A percentile compares a stretch with the other conserved stretches of the same genome.
Evolutionary conservation across 2,888 invertebrate genomes (phyloP).

Genomic region (Drosophila basisetae): DNA sequence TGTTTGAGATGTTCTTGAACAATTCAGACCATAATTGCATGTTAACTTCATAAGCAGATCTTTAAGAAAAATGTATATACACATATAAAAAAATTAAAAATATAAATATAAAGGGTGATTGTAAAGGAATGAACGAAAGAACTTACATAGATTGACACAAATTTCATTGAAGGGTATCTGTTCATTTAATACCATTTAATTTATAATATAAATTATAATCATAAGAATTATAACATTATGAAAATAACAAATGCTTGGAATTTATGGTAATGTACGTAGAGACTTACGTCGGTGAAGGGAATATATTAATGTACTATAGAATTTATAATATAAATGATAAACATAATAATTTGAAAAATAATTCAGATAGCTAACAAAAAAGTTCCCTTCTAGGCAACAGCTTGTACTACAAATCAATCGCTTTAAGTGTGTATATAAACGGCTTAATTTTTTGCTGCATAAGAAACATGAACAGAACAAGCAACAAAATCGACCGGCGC

Average conservation of each 20-base stretch:
- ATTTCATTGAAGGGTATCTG: background rate
- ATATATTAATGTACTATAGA: background rate
- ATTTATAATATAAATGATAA: background rate
- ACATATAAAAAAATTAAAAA: too few species aligned
- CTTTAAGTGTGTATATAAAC: slow-evolving; percentile 20
- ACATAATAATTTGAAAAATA: background rate
- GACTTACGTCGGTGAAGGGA: background rate
- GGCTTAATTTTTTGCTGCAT: slow-evolving; percentile 33
- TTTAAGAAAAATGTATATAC: background rate
- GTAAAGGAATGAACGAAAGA: background rate
- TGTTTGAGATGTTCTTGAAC: slow-evolving; percentile 32
- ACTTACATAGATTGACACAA: background rate
- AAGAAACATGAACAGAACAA: slow-evolving; percentile 25
- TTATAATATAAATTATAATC: background rate
- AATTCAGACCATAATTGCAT: slow-evolving; percentile 49
- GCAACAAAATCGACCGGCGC: slow-evolving; percentile 16
- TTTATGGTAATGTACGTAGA: background rate
- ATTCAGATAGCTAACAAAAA: background rate
- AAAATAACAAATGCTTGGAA: background rate
- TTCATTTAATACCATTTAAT: background rate
- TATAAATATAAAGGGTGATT: background rate
- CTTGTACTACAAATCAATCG: slow-evolving; percentile 21
- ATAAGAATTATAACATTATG: background rate
- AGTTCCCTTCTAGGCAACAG: background rate
- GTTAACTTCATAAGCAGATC: slow-evolving; percentile 25